These are phyloP conservation scores for Augochlora pura DNA, from an alignment of 1,140 invertebrate species.

Conservation along the genomic window DNA sequence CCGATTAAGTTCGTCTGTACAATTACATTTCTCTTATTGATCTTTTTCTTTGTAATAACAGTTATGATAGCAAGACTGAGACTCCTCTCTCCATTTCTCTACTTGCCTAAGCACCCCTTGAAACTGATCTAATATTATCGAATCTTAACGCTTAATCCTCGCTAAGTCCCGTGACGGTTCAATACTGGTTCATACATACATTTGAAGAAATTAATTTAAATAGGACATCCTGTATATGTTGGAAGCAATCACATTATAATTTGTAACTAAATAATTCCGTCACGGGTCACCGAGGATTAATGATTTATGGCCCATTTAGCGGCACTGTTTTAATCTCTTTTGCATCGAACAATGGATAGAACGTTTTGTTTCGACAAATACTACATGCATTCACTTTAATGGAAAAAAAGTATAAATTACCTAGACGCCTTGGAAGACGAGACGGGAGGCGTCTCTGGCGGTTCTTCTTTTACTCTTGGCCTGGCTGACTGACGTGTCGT, in stretches of 20 bases:
- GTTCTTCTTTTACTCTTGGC: conserved; percentile 81
- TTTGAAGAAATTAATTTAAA: no score
- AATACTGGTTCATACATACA: no score
- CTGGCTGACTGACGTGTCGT: conserved; percentile 83
- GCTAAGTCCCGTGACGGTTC: no score
- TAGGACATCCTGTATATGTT: no score
- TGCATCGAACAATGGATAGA: not conserved
- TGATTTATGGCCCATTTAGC: no score
- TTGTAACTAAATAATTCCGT: no score
- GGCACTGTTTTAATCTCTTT: not conserved
- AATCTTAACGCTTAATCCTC: no score
- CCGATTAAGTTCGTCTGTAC: not conserved
- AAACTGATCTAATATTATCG: not conserved
- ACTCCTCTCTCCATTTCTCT: not conserved
- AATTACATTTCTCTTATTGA: not conserved
- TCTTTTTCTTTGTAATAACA: conserved; percentile 5
- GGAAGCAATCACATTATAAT: no score
- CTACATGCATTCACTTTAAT: conserved; percentile 75
- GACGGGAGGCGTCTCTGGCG: conserved; percentile 80
- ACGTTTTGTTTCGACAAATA: conserved; percentile 32
- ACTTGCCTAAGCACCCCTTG: not conserved
- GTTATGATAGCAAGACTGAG: not conserved
- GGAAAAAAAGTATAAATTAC: conserved; percentile 73
- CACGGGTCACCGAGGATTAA: no score
- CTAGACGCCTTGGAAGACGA: conserved; percentile 81